Conservation (phyloP, 2,113 vertebrate species). For the Pogona vitticeps region DNA sequence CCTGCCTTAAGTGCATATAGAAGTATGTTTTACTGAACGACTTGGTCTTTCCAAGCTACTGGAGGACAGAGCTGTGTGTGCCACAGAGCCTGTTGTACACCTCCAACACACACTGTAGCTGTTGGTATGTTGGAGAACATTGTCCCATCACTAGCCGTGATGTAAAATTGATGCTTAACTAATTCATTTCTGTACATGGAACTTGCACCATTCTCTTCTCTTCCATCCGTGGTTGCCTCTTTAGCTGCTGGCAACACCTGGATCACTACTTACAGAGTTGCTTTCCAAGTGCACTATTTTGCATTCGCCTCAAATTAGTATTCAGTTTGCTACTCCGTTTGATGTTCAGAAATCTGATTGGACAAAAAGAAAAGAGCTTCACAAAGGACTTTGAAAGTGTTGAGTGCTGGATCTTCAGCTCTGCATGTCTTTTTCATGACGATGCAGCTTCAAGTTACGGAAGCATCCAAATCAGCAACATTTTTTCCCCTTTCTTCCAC, state of each 20-base stretch:
- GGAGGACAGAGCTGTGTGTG: background rate
- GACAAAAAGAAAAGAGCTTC: background rate
- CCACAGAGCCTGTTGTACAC: background rate
- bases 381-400: conserved; percentile 11
- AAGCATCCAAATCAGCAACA: background rate
- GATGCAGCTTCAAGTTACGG: background rate
- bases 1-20: too few relatives aligned
- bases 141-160: background rate
- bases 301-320: background rate
- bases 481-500: background rate
- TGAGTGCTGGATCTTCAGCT: background rate
- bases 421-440: background rate
- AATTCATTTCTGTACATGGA: background rate
- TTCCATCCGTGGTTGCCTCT: too few relatives aligned
- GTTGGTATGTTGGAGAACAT: background rate
- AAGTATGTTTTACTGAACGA: too few relatives aligned
- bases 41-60: background rate
- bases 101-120: background rate
- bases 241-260: too few relatives aligned
- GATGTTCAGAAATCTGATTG: conserved; percentile 1
- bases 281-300: conserved; percentile 8
- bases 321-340: background rate
- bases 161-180: background rate
- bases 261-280: too few relatives aligned
- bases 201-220: too few relatives aligned